Conservation (phyloP, 2,113 vertebrate species). For the Ptilorrhoa leucosticta region DNA sequence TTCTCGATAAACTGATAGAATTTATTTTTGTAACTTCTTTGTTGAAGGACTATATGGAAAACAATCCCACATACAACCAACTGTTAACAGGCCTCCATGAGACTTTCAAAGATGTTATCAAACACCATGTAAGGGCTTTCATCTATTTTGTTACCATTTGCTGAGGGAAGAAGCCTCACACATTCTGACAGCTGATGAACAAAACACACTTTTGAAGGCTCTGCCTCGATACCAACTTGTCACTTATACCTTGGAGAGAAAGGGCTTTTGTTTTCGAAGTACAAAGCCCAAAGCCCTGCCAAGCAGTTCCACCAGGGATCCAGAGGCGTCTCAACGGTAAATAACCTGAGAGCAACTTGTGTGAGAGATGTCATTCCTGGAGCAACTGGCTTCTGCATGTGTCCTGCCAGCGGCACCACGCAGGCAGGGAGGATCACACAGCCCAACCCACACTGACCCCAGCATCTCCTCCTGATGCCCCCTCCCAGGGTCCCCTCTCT, state of each 20-base stretch:
- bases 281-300: not conserved
- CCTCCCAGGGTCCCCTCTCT: not conserved
- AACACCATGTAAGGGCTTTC: not conserved
- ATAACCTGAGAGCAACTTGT: not conserved
- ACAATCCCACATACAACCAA: not conserved
- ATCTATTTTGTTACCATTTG: not conserved
- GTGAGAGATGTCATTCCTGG: not conserved
- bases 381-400: fast-evolving
- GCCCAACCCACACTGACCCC: not conserved
- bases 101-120: not conserved
- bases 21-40: not conserved
- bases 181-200: not conserved
- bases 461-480: no score
- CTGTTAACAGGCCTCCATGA: not conserved
- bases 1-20: not conserved
- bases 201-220: not conserved
- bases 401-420: fast-evolving
- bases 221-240: not conserved
- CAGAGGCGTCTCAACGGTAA: not conserved
- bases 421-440: fast-evolving
- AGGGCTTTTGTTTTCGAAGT: not conserved
- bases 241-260: not conserved
- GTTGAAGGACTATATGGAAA: not conserved
- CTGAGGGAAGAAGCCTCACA: not conserved
- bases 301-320: not conserved